phyloP scores from a whole-genome alignment of 2,113 vertebrate genomes.

The Sardina pilchardus region DNA sequence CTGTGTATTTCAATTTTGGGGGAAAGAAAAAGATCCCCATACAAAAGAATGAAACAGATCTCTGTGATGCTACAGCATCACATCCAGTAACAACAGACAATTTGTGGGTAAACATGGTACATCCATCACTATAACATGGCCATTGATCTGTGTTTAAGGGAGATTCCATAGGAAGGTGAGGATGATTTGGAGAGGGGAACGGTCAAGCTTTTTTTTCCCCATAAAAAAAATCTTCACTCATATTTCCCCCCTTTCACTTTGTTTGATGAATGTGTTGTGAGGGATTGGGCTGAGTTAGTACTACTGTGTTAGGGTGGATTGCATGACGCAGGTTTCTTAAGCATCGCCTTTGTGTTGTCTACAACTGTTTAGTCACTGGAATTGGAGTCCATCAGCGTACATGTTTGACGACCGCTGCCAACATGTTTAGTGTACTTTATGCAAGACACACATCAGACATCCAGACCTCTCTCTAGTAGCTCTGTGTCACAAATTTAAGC shows the following conservation, averaged over 20 bases:
- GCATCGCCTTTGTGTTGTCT: not conserved
- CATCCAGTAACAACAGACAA: not conserved
- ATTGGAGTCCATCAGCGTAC: not conserved
- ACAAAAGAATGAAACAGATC: not conserved
- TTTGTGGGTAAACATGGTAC: not conserved
- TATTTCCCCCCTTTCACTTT: not conserved
- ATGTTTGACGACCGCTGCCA: not conserved
- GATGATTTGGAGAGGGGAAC: not conserved
- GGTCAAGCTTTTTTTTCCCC: not conserved
- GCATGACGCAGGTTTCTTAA: not conserved
- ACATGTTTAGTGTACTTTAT: not conserved
- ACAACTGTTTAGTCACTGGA: not conserved
- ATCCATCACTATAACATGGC: not conserved
- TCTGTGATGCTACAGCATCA: not conserved
- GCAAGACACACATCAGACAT: not conserved
- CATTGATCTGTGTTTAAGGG: not conserved
- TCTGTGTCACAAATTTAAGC: not conserved
- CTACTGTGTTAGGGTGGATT: not conserved
- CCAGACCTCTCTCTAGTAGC: not conserved
- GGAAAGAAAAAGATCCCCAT: not conserved
- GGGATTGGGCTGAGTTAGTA: not conserved
- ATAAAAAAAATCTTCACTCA: not conserved
- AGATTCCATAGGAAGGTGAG: not conserved
- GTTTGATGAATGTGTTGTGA: not conserved
- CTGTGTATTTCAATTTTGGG: not conserved